These are phyloP conservation scores for Otus sunia DNA, from an alignment of 2,113 vertebrate species.

Conservation along the genomic window DNA sequence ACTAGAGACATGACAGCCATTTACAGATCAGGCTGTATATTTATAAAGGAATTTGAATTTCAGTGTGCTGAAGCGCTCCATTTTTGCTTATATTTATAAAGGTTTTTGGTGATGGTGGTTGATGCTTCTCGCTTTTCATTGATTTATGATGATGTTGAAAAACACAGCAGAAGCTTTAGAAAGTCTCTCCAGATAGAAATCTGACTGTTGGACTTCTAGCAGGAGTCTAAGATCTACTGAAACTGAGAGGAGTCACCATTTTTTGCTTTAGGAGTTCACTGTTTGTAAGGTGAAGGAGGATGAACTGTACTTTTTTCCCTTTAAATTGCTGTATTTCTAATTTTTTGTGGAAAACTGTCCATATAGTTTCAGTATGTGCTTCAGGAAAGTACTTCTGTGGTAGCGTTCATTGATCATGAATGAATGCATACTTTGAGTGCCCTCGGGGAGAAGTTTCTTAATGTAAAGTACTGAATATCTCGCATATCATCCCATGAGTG, in stretches of 20 bases:
- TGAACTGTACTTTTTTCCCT: background rate
- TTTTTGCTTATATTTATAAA: background rate
- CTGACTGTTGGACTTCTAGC: background rate
- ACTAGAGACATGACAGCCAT: background rate
- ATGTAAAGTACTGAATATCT: background rate
- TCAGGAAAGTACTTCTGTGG: background rate
- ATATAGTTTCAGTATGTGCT: background rate
- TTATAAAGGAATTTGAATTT: background rate
- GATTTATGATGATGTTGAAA: background rate
- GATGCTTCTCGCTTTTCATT: background rate
- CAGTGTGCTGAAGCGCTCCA: background rate
- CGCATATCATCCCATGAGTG: background rate
- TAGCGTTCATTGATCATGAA: background rate
- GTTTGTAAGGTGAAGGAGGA: background rate
- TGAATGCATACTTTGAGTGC: fast-evolving
- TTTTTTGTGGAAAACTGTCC: background rate
- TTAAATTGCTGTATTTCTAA: background rate
- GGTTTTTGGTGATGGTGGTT: background rate
- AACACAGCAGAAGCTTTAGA: background rate
- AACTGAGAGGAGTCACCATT: background rate
- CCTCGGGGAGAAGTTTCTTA: background rate
- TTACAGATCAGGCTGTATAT: background rate
- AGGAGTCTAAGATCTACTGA: background rate
- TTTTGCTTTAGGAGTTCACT: background rate
- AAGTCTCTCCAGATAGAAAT: background rate